Conservation (phyloP, 2,797 vertebrate genomes). For the Sternarchorhynchus goeldii region DNA sequence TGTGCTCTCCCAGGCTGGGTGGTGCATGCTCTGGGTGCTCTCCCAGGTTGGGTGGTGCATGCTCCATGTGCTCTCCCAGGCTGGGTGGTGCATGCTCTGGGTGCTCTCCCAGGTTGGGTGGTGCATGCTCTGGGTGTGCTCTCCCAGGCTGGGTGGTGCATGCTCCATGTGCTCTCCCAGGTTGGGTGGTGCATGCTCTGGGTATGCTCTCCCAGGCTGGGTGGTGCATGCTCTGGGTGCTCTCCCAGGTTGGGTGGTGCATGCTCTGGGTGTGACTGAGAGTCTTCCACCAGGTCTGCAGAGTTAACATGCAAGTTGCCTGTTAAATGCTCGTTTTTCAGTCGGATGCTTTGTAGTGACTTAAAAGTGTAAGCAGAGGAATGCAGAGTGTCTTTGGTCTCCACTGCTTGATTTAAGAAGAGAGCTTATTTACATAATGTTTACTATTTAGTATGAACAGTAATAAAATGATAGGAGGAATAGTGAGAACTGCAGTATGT, state of each 20-base stretch:
- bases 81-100: no score
- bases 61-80: not conserved
- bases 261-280: not conserved
- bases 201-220: not conserved
- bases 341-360: not conserved
- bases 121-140: not conserved
- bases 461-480: constrained; percentile 18
- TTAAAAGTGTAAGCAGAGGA: not conserved
- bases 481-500: not conserved
- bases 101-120: no score
- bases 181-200: not conserved
- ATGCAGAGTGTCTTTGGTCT: not conserved
- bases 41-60: not conserved
- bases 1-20: no score
- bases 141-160: not conserved
- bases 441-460: not conserved
- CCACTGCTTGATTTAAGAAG: not conserved
- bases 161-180: not conserved
- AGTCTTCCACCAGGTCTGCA: constrained; percentile 11
- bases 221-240: no score
- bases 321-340: constrained; percentile 16
- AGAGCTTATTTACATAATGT: constrained; percentile 23
- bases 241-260: no score
- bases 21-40: no score
- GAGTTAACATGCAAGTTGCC: not conserved